Evolutionary conservation across 2,797 vertebrate genomes (phyloP).

Genomic region (Ctenopoma kingsleyae): DNA sequence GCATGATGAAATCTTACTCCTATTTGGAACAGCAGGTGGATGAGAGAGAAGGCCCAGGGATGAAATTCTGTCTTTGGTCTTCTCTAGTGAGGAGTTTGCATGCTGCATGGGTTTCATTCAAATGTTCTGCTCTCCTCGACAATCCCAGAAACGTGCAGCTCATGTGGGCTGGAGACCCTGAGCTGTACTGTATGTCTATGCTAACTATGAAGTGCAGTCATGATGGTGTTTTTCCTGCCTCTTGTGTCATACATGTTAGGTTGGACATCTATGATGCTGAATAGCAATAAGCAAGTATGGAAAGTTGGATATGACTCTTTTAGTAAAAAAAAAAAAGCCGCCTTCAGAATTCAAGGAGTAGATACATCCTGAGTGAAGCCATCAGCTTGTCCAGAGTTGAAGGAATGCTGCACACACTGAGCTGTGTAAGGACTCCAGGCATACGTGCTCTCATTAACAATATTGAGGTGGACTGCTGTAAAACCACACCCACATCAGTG

Average conservation of each 20-base stretch:
- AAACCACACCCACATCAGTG: neutral
- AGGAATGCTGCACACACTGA: neutral
- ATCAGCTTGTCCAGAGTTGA: slow-evolving; percentile 1
- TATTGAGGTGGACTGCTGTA: neutral
- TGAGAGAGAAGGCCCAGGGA: neutral
- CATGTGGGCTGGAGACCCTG: neutral
- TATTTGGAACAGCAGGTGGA: slow-evolving; percentile 50
- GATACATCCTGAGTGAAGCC: neutral
- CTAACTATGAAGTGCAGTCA: neutral
- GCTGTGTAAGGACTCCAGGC: neutral
- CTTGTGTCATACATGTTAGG: neutral
- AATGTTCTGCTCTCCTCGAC: slow-evolving; percentile 16
- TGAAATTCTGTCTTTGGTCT: slow-evolving; percentile 7
- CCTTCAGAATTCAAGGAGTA: neutral
- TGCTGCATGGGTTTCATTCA: slow-evolving; percentile 3
- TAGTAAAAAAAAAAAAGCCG: neutral
- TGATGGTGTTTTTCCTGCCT: neutral
- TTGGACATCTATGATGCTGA: slow-evolving; percentile 8
- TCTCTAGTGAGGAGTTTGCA: neutral
- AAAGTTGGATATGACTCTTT: neutral
- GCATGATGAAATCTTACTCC: slow-evolving; percentile 33
- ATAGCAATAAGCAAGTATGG: neutral
- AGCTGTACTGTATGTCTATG: neutral
- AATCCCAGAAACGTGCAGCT: neutral
- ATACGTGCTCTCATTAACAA: neutral